Percentiles rank a stretch among this genome's conserved stretches.
Conservation (phyloP, 2,888 invertebrate genomes). For the Erebia ligea region DNA sequence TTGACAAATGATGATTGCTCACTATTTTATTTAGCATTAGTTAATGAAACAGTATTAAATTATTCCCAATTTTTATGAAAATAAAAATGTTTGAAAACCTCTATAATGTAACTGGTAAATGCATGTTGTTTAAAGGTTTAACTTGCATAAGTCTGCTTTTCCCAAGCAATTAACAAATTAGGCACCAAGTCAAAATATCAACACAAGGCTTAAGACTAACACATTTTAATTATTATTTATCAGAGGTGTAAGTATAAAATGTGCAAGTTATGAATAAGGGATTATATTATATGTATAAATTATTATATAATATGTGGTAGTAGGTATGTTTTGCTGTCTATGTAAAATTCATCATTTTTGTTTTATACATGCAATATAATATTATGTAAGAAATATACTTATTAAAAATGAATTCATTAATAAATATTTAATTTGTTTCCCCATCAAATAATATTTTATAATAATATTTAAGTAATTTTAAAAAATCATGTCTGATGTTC, state of each 20-base stretch:
- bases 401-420: neutral
- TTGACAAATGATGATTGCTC: neutral
- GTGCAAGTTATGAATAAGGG: neutral
- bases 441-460: slow-evolving; percentile 12
- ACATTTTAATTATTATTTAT: neutral
- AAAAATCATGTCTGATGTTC: slow-evolving; percentile 36
- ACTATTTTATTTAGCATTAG: slow-evolving; percentile 1
- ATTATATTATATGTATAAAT: neutral
- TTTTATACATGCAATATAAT: neutral
- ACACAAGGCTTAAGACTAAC: neutral
- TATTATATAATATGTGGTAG: neutral
- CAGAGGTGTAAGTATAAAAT: neutral
- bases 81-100: neutral
- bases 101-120: too few relatives aligned
- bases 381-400: neutral
- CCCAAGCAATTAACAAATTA: neutral
- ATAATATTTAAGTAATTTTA: neutral
- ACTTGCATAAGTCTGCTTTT: neutral
- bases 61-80: slow-evolving; percentile 1
- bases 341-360: neutral
- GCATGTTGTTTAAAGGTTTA: too few relatives aligned
- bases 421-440: neutral
- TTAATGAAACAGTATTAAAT: slow-evolving; percentile 1
- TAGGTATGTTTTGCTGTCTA: neutral
- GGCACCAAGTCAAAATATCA: neutral